Conservation (phyloP, 1,140 invertebrate species). For the Papilio dardanus region DNA sequence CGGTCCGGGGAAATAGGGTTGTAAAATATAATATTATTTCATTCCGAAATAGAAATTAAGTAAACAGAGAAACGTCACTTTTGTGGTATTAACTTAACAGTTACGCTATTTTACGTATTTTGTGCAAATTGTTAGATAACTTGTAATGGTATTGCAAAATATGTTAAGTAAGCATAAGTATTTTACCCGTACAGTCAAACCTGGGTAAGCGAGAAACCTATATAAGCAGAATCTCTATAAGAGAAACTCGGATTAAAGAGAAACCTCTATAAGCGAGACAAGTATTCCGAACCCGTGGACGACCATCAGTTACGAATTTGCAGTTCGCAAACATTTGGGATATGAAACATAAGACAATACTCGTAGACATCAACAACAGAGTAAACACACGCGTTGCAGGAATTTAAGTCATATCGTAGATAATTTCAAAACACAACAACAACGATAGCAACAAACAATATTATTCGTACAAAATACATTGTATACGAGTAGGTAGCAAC, state of each 20-base stretch:
- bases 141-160: not conserved
- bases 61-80: not conserved
- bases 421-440: not conserved
- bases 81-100: not conserved
- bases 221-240: too few relatives aligned
- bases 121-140: not conserved
- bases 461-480: conserved; percentile 27
- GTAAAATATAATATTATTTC: not conserved
- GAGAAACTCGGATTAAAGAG: too few relatives aligned
- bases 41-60: not conserved
- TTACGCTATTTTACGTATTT: not conserved
- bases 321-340: too few relatives aligned
- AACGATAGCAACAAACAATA: not conserved
- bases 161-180: not conserved
- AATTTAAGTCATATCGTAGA: not conserved
- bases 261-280: too few relatives aligned
- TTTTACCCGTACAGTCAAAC: too few relatives aligned
- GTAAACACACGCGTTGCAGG: not conserved
- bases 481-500: not conserved
- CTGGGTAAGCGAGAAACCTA: too few relatives aligned
- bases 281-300: too few relatives aligned
- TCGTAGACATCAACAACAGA: not conserved
- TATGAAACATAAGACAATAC: too few relatives aligned
- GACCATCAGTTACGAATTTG: too few relatives aligned
- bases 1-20: not conserved